These are phyloP conservation scores for Nebria ingens DNA, from an alignment of 1,140 invertebrate genomes.

Conservation along the genomic window DNA sequence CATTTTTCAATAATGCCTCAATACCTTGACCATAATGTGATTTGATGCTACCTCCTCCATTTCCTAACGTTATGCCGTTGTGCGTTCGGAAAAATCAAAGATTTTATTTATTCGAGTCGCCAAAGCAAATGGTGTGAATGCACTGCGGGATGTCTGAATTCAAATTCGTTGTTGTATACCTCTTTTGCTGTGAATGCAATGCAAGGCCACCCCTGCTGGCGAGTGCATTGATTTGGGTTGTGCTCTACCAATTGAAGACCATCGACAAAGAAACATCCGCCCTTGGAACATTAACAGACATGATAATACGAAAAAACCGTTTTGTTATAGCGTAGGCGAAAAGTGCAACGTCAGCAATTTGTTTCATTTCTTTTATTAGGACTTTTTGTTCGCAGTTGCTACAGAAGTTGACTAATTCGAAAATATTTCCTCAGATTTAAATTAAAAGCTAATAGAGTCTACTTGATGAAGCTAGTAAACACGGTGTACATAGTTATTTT, in stretches of 20 bases:
- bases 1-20: not conserved
- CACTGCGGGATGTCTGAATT: conserved; percentile 8
- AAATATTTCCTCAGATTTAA: too few species aligned
- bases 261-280: conserved; percentile 2
- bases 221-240: too few species aligned
- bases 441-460: too few species aligned
- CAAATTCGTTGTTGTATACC: too few species aligned
- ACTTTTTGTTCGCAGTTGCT: too few species aligned
- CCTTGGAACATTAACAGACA: not conserved
- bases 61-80: not conserved
- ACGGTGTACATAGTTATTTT: too few species aligned
- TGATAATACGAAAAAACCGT: not conserved
- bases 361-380: not conserved
- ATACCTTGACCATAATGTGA: not conserved
- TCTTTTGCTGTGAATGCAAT: too few species aligned
- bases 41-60: not conserved
- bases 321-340: too few species aligned
- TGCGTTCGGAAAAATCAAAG: too few species aligned
- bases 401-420: too few species aligned
- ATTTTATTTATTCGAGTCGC: not conserved
- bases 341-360: conserved; percentile 7
- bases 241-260: not conserved
- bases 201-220: too few species aligned
- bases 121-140: conserved; percentile 8
- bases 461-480: too few species aligned